Percentiles rank a stretch among this genome's conserved stretches.
These are phyloP conservation scores for Pantala flavescens DNA, from an alignment of 1,140 invertebrate species.

Conservation along the genomic window DNA sequence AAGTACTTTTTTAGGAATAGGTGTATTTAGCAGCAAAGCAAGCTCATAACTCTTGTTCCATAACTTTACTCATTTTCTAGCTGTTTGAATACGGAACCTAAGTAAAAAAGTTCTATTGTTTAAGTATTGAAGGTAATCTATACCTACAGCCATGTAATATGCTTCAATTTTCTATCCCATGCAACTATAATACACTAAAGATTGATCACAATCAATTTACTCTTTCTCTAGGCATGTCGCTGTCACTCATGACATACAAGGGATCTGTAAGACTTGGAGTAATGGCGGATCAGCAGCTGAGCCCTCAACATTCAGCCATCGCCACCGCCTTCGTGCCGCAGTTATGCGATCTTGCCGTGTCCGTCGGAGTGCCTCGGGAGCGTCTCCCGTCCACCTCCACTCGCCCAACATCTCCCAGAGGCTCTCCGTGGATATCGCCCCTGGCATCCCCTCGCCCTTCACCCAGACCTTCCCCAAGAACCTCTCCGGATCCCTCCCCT, in stretches of 20 bases:
- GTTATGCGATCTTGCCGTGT: constrained; percentile 36
- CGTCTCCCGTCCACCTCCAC: neutral
- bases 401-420: neutral
- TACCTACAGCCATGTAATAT: too few relatives aligned
- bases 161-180: too few relatives aligned
- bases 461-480: neutral
- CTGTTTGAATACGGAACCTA: too few relatives aligned
- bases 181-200: too few relatives aligned
- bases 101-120: too few relatives aligned
- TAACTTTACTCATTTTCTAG: too few relatives aligned
- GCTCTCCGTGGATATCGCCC: neutral
- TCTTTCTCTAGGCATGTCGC: constrained; percentile 50
- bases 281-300: constrained; percentile 61
- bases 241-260: constrained; percentile 62
- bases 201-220: neutral
- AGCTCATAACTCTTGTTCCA: too few relatives aligned
- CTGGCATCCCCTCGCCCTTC: neutral
- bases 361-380: constrained; percentile 32
- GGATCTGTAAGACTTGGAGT: constrained; percentile 55
- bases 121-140: too few relatives aligned
- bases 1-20: too few relatives aligned
- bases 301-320: constrained; percentile 45
- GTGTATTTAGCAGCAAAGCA: too few relatives aligned
- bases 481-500: neutral
- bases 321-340: constrained; percentile 39